Evolutionary conservation across 2,888 invertebrate genomes (phyloP).

Genomic region (Scaptomyza polygonia): DNA sequence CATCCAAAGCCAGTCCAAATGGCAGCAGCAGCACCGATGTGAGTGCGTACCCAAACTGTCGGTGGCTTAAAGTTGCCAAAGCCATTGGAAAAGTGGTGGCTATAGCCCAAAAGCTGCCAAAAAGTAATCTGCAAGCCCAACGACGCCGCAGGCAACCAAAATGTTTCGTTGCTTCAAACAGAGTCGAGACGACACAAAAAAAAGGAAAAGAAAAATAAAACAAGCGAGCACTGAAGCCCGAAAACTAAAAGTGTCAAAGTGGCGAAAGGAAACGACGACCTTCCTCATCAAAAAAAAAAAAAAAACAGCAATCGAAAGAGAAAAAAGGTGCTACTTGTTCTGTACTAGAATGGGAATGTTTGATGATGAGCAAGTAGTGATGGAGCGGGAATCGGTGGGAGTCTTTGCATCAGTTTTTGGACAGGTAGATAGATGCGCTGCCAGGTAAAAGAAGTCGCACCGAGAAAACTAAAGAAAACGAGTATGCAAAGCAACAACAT

Average conservation of each 20-base stretch:
- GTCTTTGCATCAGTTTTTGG: slow-evolving; percentile 9
- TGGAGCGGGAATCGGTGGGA: slow-evolving; percentile 19
- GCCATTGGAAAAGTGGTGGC: slow-evolving; percentile 42
- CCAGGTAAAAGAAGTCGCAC: slow-evolving; percentile 24
- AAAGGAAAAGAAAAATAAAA: slow-evolving; percentile 29
- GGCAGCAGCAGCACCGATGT: slow-evolving; percentile 22
- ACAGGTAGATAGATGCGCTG: slow-evolving; percentile 30
- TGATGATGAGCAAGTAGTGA: slow-evolving; percentile 38
- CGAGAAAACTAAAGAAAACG: slow-evolving; percentile 20
- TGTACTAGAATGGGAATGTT: slow-evolving; percentile 11
- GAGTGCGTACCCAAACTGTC: slow-evolving; percentile 77
- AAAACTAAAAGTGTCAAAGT: slow-evolving; percentile 77
- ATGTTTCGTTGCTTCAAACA: slow-evolving; percentile 52
- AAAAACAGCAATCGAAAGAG: slow-evolving; percentile 2
- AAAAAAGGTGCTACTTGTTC: slow-evolving; percentile 49
- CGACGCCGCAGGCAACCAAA: slow-evolving; percentile 70
- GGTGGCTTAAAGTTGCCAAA: slow-evolving; percentile 72
- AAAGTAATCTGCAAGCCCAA: slow-evolving; percentile 73
- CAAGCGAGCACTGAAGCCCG: slow-evolving; percentile 39
- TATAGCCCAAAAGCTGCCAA: slow-evolving; percentile 39
- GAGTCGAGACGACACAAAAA: slow-evolving; percentile 3
- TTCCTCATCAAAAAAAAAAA: slow-evolving; percentile 16
- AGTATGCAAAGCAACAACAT: slow-evolving; percentile 26
- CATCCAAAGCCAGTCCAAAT: slow-evolving; percentile 18
- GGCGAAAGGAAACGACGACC: slow-evolving; percentile 57